Evolutionary conservation across 2,888 invertebrate species (phyloP), one percentile per base, ranked within the genome.

Genomic region (Zonitis immaculata): DNA sequence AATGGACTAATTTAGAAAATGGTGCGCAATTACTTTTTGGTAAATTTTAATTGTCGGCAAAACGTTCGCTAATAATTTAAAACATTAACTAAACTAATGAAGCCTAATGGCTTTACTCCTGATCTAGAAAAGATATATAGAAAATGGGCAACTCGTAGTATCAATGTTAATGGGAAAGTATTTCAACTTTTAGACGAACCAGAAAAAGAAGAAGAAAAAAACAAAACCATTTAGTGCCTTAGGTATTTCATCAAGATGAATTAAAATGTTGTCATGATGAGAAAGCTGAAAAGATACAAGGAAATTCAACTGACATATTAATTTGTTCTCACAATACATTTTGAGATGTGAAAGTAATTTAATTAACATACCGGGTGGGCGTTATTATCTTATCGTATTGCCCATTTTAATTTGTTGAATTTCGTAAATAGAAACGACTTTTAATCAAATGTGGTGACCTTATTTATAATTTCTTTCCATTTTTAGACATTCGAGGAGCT

Each of bases 31-130:
- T 44, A 44, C 44, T n/a, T n/a, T 44, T 44, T 44, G 25, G 44
- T 28, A 44, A 26, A 48, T 25, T 48, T 39, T 48, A 48, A 48
- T 48, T 35, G 48, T 42, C 42, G 25, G 5, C 20, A n/a, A n/a
- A 42, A 42, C 14, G 14, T 48, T 25, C 42, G 39, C 42, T 48
- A 39, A 32, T 27, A 48, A 48, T 42, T 48, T 48, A 48, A 42
- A 42, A 42, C 48, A 48, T 48, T 48, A 48, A 48, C 42, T 48
- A 48, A 48, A 35, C 48, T 48, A 48, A 48, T 48, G 42, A 48
- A 48, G 48, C 42, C 42, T 48, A 48, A 48, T 48, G 48, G 48
- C n/a, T 26, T 35, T 32, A 42, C n/a, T 48, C 9, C 35, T 22
- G 42, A 48, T 48, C 48, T 48, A 26, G 26, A 39, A 42, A n/a